Conservation (phyloP, 2,888 invertebrate genomes). For the Fissipunctia ypsillon region DNA sequence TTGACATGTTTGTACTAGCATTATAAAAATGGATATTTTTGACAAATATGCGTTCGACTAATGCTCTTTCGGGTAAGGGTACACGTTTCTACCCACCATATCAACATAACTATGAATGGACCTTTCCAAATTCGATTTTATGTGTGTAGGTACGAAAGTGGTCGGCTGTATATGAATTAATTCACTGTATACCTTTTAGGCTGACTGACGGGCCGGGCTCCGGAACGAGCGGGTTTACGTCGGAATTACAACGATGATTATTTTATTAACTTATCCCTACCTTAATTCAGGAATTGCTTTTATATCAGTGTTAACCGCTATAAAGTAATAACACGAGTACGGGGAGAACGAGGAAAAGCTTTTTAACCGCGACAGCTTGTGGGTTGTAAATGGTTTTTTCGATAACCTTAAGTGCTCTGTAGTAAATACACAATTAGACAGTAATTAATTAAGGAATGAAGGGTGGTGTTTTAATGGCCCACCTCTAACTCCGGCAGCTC, state of each 20-base stretch:
- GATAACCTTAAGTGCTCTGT: constrained; percentile 7
- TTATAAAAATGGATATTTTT: neutral
- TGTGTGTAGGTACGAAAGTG: constrained; percentile 26
- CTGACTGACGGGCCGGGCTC: constrained; percentile 51
- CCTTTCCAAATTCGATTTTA: constrained; percentile 62
- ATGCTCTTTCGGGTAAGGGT: constrained; percentile 16
- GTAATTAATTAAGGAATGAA: constrained; percentile 48
- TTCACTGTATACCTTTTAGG: constrained; percentile 65
- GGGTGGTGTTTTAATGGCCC: constrained; percentile 59
- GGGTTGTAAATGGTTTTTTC: constrained; percentile 20
- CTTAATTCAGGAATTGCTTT: constrained; percentile 44
- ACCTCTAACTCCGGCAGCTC: constrained; percentile 50
- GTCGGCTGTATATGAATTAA: constrained; percentile 62
- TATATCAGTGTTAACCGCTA: constrained; percentile 29
- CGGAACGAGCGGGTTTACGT: constrained; percentile 45
- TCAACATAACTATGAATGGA: constrained; percentile 49
- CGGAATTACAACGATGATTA: constrained; percentile 53
- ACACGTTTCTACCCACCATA: constrained; percentile 17
- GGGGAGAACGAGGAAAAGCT: constrained; percentile 27
- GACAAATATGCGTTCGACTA: neutral
- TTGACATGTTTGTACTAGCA: neutral
- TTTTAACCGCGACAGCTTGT: constrained; percentile 11
- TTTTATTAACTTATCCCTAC: constrained; percentile 51
- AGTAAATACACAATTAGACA: constrained; percentile 27
- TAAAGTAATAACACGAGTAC: constrained; percentile 30